phyloP scores from a whole-genome alignment of 2,888 invertebrate species.

The Halictus ligatus region DNA sequence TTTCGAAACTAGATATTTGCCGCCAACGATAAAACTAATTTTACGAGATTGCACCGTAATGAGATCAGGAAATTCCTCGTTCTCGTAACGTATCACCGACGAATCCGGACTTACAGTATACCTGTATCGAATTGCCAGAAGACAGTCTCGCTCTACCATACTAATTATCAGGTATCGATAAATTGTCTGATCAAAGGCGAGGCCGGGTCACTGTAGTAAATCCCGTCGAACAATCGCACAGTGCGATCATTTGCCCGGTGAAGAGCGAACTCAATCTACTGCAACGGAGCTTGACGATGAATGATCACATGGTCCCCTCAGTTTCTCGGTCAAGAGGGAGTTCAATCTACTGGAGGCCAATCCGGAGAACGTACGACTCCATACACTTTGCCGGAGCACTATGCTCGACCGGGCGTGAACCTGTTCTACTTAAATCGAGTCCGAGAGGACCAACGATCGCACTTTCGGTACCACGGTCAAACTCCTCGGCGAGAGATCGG shows the following conservation, averaged over 20 bases:
- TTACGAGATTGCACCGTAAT: neutral
- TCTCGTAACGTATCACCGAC: neutral
- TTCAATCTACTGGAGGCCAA: conserved; percentile 1
- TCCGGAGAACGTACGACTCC: conserved; percentile 8
- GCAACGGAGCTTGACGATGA: neutral
- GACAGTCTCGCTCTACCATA: neutral
- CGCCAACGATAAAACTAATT: neutral
- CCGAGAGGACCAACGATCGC: neutral
- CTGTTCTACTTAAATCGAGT: neutral
- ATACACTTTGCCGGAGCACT: neutral
- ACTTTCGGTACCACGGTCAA: neutral
- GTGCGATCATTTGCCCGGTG: neutral
- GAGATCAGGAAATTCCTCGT: neutral
- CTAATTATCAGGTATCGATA: neutral
- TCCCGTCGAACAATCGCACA: neutral
- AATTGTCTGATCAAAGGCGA: neutral
- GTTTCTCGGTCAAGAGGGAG: conserved; percentile 4
- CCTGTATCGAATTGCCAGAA: neutral
- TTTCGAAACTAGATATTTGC: neutral
- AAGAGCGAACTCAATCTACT: conserved; percentile 4
- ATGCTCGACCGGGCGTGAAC: neutral
- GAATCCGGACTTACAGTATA: neutral
- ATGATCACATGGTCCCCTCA: neutral
- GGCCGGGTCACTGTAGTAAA: neutral
- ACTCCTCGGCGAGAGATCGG: no score